phyloP scores from a whole-genome alignment of 2,888 invertebrate genomes.

The Carpatolechia fugitivella region DNA sequence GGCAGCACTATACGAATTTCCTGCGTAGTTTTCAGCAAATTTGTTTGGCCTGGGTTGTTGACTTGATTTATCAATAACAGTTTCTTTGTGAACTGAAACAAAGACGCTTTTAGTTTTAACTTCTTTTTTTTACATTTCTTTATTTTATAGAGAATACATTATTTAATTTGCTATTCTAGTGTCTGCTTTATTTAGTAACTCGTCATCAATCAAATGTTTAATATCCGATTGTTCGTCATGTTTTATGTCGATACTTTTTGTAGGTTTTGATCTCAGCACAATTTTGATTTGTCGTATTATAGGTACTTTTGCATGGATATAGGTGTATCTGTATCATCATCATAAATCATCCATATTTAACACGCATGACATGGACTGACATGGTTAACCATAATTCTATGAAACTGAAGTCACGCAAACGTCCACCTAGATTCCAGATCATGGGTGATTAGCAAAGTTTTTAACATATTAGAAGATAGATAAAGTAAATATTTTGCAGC shows the following conservation, averaged over 20 bases:
- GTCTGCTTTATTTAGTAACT: no score
- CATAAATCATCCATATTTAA: neutral
- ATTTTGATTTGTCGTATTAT: no score
- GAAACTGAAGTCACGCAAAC: constrained; percentile 10
- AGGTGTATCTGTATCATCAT: neutral
- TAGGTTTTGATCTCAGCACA: no score
- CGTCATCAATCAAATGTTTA: no score
- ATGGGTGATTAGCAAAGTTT: constrained; percentile 9
- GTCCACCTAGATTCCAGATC: constrained; percentile 9
- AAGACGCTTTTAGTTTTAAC: neutral
- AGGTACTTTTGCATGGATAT: no score
- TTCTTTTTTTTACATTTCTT: neutral
- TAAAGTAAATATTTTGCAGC: constrained; percentile 50
- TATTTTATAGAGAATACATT: no score
- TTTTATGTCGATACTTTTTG: no score
- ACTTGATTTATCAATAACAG: neutral
- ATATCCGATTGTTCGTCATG: no score
- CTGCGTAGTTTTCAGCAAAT: neutral
- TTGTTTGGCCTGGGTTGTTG: neutral
- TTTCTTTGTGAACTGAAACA: neutral
- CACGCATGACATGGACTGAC: neutral
- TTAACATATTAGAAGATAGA: constrained; percentile 9
- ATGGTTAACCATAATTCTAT: neutral
- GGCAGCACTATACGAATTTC: constrained; percentile 1
- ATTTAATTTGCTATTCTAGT: no score